A percentile compares a stretch with the other conserved stretches of the same genome.
These are phyloP conservation scores for Melospiza georgiana DNA, from an alignment of 2,113 vertebrate genomes.

Conservation along the genomic window DNA sequence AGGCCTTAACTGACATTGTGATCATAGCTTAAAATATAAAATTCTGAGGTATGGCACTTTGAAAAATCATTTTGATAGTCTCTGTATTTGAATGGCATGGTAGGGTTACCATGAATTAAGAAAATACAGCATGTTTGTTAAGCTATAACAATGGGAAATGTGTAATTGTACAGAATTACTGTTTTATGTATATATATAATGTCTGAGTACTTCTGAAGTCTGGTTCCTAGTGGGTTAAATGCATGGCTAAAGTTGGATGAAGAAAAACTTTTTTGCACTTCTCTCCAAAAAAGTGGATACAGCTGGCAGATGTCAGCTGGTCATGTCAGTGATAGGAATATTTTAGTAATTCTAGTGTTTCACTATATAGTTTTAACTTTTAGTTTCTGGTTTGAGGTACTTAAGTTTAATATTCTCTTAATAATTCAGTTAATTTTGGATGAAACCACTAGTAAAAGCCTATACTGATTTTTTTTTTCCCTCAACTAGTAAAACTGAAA, in stretches of 20 bases:
- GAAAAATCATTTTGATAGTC: constrained; percentile 65
- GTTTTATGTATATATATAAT: constrained; percentile 46
- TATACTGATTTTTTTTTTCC: neutral
- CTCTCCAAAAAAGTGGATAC: constrained; percentile 46
- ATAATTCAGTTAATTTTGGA: neutral
- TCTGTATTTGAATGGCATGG: constrained; percentile 68
- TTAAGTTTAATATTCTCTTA: neutral
- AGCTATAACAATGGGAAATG: constrained; percentile 63
- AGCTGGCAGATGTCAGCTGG: constrained; percentile 27
- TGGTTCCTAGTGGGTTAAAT: constrained; percentile 49
- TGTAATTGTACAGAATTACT: constrained; percentile 64
- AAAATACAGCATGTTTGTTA: constrained; percentile 72
- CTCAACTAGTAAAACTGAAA: neutral
- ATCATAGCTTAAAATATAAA: constrained; percentile 37
- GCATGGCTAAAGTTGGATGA: constrained; percentile 40
- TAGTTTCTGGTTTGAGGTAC: constrained; percentile 15
- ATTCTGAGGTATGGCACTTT: constrained; percentile 62
- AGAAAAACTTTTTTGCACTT: constrained; percentile 65
- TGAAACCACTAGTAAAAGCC: constrained; percentile 34
- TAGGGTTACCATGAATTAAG: constrained; percentile 62
- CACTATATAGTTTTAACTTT: constrained; percentile 28
- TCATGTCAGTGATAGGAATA: constrained; percentile 36
- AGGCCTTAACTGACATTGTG: constrained; percentile 62
- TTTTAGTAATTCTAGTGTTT: constrained; percentile 15
- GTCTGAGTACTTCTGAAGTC: constrained; percentile 48